A percentile compares a stretch with the other conserved stretches of the same genome.
Evolutionary conservation across 2,113 vertebrate genomes (phyloP).

Genomic region (Aspiorhynchus laticeps): DNA sequence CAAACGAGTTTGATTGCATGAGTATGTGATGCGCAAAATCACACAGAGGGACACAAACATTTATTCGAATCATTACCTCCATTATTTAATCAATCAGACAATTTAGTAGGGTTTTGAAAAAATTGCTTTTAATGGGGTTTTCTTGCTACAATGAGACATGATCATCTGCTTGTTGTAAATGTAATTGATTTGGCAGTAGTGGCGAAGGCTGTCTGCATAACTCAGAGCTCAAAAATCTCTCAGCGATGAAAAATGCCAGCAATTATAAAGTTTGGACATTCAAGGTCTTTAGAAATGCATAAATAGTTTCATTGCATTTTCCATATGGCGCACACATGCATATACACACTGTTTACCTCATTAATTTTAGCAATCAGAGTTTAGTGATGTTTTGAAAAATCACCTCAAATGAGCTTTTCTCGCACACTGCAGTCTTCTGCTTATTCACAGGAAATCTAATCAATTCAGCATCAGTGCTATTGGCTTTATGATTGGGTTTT

Average conservation of each 20-base stretch:
- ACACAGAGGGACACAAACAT: neutral
- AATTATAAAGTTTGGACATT: slow-evolving; percentile 4
- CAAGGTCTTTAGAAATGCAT: neutral
- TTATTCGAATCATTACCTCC: neutral
- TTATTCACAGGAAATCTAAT: slow-evolving; percentile 7
- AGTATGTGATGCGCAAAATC: neutral
- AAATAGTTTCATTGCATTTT: neutral
- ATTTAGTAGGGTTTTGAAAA: neutral
- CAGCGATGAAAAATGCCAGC: neutral
- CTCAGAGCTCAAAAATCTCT: neutral
- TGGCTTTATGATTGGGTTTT: slow-evolving; percentile 25
- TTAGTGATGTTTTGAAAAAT: slow-evolving; percentile 5
- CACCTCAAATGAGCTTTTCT: neutral
- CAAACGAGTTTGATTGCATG: neutral
- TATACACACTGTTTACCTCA: neutral
- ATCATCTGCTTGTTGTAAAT: neutral
- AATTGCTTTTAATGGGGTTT: neutral
- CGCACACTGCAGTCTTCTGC: neutral
- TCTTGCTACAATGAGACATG: neutral
- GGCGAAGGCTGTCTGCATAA: neutral
- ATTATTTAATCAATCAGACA: neutral
- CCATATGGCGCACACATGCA: neutral
- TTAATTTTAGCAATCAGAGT: neutral
- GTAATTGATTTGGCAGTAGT: neutral
- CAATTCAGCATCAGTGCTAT: slow-evolving; percentile 7